Evolutionary conservation across 1,140 invertebrate genomes (phyloP).

Genomic region (Anagrus nilaparvatae): DNA sequence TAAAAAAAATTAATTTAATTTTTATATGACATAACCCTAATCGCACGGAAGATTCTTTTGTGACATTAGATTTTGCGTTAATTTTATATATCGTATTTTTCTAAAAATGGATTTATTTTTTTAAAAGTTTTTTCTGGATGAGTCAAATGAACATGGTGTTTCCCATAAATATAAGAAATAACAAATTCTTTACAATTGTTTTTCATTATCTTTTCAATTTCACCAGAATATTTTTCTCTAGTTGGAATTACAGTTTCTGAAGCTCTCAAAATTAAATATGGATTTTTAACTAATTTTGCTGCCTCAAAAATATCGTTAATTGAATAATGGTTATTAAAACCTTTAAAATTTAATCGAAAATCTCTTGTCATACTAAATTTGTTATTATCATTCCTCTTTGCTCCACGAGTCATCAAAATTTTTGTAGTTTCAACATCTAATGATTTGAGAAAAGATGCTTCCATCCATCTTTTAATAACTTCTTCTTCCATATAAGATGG

Average conservation of each 20-base stretch:
- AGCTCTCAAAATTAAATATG: slow-evolving; percentile 49
- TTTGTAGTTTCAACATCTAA: slow-evolving; percentile 43
- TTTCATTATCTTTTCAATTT: slow-evolving; percentile 45
- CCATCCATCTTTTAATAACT: slow-evolving; percentile 43
- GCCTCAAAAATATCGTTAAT: slow-evolving; percentile 42
- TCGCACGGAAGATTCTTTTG: too few relatives aligned
- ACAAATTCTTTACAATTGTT: slow-evolving; percentile 47
- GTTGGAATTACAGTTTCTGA: slow-evolving; percentile 43
- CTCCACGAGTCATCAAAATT: slow-evolving; percentile 47
- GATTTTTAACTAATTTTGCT: slow-evolving; percentile 42
- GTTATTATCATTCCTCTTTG: slow-evolving; percentile 41
- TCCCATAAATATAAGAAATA: slow-evolving; percentile 52
- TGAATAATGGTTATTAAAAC: slow-evolving; percentile 34
- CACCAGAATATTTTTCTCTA: slow-evolving; percentile 40
- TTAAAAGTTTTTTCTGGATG: slow-evolving; percentile 49
- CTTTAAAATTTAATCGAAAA: slow-evolving; percentile 43
- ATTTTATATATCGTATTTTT: slow-evolving; percentile 35
- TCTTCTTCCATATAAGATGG: slow-evolving; percentile 51
- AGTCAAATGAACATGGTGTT: slow-evolving; percentile 66
- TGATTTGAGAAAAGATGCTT: slow-evolving; percentile 38
- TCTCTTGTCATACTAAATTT: slow-evolving; percentile 54
- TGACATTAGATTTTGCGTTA: too few relatives aligned
- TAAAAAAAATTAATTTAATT: too few relatives aligned
- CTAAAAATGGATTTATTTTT: slow-evolving; percentile 48
- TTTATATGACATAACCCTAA: too few relatives aligned